Evolutionary conservation across 2,888 invertebrate species (phyloP).

Genomic region (Drosophila austrosaltans): DNA sequence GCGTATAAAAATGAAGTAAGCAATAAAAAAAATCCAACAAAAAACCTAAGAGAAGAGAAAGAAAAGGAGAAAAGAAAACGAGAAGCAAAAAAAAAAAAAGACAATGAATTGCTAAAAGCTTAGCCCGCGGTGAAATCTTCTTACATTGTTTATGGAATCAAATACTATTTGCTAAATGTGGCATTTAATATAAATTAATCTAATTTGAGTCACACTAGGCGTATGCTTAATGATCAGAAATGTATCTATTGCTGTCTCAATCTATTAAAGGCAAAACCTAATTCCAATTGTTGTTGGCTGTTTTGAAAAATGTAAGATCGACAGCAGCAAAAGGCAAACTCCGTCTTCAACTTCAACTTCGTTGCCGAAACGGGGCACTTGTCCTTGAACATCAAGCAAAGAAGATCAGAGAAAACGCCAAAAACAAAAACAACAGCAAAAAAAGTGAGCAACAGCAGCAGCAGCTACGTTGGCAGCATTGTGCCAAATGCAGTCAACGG

Average conservation of each 20-base stretch:
- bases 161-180: not conserved
- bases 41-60: conserved; percentile 33
- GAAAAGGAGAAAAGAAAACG: conserved; percentile 42
- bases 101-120: conserved; percentile 30
- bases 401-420: conserved; percentile 54
- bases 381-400: conserved; percentile 70
- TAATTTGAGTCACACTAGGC: conserved; percentile 2
- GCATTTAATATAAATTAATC: not conserved
- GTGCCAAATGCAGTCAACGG: conserved; percentile 67
- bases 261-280: not conserved
- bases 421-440: conserved; percentile 16
- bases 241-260: not conserved
- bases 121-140: not conserved
- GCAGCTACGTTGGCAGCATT: conserved; percentile 50
- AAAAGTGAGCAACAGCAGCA: conserved; percentile 35
- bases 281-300: conserved; percentile 6
- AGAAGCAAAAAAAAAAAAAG: conserved; percentile 43
- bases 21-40: conserved; percentile 27
- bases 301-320: too few relatives aligned
- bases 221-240: not conserved
- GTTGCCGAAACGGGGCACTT: conserved; percentile 55
- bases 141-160: not conserved
- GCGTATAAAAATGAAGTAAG: conserved; percentile 56
- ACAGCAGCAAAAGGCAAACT: not conserved
- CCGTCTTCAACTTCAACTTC: conserved; percentile 18